Evolutionary conservation across 1,140 invertebrate species (phyloP), one percentile per base, ranked within the genome.

Genomic region (Ips typographus): DNA sequence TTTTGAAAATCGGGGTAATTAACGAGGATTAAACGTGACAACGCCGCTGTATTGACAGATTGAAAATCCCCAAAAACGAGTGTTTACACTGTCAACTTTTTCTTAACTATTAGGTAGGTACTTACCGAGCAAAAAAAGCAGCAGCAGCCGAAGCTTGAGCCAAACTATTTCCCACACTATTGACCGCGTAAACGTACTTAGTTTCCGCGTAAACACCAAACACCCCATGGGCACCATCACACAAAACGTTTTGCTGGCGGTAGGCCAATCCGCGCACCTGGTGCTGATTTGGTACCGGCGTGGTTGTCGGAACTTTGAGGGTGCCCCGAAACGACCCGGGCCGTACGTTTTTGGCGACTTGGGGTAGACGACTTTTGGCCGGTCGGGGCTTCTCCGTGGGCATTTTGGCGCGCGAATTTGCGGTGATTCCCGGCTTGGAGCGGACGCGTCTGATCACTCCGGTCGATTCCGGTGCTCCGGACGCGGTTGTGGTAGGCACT

Each of bases 101-200:
- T 22, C 22, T 22, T 22, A 47, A 47, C 4, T 47, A 1, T 5
- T 47, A 47, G 43, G 22, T 0, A 22, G 22, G 22, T 22, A 73
- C 77, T 74, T 77, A 82, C 81, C 81, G 79, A 74, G 81, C 81
- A 73, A 82, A 82, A 78, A 82, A 82, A 47, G 81, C 81, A 44
- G 80, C 80, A 38, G 80, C 80, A 6, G 80, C 79, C 7, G 78
- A 80, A 44, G 80, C 74, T 69, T 82, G 80, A 4, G 79, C 78
- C 40, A 75, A 68, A 72, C 76, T 80, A 62, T 76, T 75, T 2
- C 78, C 74, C 22, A 80, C 70, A 22, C 79, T 77, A 70, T 77
- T 80, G 56, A 80, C 80, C 65, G 79, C 75, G 68, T 80, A 81
- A 55, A 79, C 75, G 64, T 81, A 81, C 61, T 81, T 81, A 40